These are phyloP conservation scores for Cremastinae sp. DNA, from an alignment of 2,888 invertebrate genomes.

Conservation along the genomic window DNA sequence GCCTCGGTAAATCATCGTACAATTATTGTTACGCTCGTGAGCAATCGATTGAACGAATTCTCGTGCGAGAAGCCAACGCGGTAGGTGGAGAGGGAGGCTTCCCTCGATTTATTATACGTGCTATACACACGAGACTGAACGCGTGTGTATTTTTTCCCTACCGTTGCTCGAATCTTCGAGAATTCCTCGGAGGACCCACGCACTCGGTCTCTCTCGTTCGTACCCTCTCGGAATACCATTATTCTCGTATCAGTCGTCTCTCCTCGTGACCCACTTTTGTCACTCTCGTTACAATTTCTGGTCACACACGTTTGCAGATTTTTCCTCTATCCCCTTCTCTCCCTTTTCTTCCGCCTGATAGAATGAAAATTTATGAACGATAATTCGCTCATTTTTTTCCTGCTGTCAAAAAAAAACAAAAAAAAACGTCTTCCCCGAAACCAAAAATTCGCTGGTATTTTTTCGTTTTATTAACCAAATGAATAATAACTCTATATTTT, in stretches of 20 bases:
- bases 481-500: not conserved
- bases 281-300: not conserved
- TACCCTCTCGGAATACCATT: constrained; percentile 36
- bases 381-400: not conserved
- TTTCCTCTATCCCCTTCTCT: not conserved
- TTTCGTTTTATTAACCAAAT: not conserved
- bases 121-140: not conserved
- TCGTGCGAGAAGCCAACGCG: constrained; percentile 28
- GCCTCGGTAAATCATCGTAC: constrained; percentile 46
- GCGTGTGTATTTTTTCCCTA: constrained; percentile 1
- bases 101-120: constrained; percentile 15
- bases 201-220: constrained; percentile 5
- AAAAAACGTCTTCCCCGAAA: not conserved
- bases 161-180: constrained; percentile 22
- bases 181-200: constrained; percentile 15
- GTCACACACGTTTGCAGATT: constrained; percentile 15
- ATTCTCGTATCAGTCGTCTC: constrained; percentile 30
- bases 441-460: too few species aligned
- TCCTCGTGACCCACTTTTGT: constrained; percentile 39
- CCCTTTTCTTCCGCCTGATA: not conserved
- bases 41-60: constrained; percentile 44
- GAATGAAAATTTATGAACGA: constrained; percentile 5
- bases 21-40: constrained; percentile 41
- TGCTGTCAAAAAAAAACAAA: not conserved
- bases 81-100: constrained; percentile 37